Percentiles rank a stretch among this genome's conserved stretches.
Evolutionary conservation across 2,113 vertebrate genomes (phyloP).

Genomic region (Barbus barbus): DNA sequence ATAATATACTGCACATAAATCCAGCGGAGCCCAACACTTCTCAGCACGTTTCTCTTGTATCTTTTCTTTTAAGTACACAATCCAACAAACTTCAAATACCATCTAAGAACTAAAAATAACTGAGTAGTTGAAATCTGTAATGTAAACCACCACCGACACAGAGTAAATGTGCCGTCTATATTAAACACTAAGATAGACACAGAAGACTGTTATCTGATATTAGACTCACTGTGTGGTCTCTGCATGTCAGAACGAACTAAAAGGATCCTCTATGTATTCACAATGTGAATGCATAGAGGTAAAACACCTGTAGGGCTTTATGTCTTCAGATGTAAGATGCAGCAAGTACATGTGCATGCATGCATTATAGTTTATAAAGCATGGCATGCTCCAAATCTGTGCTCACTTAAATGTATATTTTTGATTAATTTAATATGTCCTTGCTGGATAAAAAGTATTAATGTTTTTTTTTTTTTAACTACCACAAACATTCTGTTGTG

Average conservation of each 20-base stretch:
- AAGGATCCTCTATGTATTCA: background rate
- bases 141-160: background rate
- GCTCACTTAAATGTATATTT: no score
- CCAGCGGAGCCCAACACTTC: background rate
- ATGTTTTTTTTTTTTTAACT: no score
- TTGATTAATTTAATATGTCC: background rate
- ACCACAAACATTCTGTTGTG: no score
- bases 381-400: background rate
- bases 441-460: background rate
- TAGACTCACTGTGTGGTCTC: constrained; percentile 18
- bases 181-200: background rate
- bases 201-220: background rate
- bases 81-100: background rate
- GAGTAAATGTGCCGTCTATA: background rate
- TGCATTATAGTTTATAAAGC: no score
- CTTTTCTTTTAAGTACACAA: constrained; percentile 2
- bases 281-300: no score
- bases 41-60: no score
- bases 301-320: no score
- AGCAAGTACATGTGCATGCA: background rate
- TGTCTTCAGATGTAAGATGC: background rate
- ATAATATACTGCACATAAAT: background rate
- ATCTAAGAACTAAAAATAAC: constrained; percentile 7
- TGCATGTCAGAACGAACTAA: background rate
- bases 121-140: background rate